phyloP scores from a whole-genome alignment of 2,888 invertebrate species.

The Drosophila mimica region DNA sequence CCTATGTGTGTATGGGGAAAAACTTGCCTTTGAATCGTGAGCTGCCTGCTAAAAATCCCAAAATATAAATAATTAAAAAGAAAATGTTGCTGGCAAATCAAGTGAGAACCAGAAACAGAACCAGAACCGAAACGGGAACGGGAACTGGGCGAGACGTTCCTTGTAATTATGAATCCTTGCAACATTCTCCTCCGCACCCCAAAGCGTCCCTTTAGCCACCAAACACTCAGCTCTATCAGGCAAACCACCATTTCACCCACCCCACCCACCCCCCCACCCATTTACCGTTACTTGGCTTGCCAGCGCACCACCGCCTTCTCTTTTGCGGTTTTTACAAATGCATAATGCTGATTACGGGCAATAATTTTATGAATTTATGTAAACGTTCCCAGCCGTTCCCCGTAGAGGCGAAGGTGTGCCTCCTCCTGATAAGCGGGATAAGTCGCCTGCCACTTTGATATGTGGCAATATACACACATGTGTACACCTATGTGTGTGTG shows the following conservation, averaged over 20 bases:
- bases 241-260: not conserved
- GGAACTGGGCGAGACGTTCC: slow-evolving; percentile 30
- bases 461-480: slow-evolving; percentile 8
- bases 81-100: slow-evolving; percentile 80
- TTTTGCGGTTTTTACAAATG: slow-evolving; percentile 83
- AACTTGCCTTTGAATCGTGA: slow-evolving; percentile 72
- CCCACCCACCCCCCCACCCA: too few species aligned
- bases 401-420: slow-evolving; percentile 48
- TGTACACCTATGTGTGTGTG: not conserved
- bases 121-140: slow-evolving; percentile 3
- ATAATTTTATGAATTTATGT: slow-evolving; percentile 83
- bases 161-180: slow-evolving; percentile 51
- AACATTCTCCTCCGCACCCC: not conserved
- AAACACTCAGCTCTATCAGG: not conserved
- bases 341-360: slow-evolving; percentile 84
- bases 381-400: slow-evolving; percentile 49
- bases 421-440: slow-evolving; percentile 54
- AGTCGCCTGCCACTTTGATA: slow-evolving; percentile 34
- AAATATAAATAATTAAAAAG: slow-evolving; percentile 81
- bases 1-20: slow-evolving; percentile 26
- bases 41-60: slow-evolving; percentile 79
- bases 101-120: slow-evolving; percentile 57
- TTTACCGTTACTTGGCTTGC: not conserved
- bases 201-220: not conserved
- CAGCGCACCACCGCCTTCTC: slow-evolving; percentile 29